Conservation (phyloP, 2,888 invertebrate genomes). For the Habroteleia sp. region DNA sequence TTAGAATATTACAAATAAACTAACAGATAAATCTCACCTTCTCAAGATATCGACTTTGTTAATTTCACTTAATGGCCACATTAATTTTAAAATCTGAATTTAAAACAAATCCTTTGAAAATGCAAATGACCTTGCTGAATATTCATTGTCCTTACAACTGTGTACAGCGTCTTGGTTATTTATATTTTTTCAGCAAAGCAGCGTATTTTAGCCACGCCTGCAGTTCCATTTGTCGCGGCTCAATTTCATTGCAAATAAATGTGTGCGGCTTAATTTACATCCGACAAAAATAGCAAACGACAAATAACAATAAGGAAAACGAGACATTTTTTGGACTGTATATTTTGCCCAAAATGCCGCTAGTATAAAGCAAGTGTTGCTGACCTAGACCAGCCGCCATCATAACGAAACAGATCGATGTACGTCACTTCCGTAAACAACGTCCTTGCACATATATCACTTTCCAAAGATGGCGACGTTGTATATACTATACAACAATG, state of each 20-base stretch:
- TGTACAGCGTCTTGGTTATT: slow-evolving; percentile 14
- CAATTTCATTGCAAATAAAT: slow-evolving; percentile 28
- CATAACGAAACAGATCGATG: slow-evolving; percentile 66
- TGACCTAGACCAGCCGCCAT: slow-evolving; percentile 61
- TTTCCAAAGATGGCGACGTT: slow-evolving; percentile 35
- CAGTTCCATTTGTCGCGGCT: background rate
- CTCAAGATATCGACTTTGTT: slow-evolving; percentile 2
- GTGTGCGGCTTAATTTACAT: slow-evolving; percentile 21
- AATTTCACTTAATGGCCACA: slow-evolving; percentile 14
- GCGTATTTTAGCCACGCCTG: slow-evolving; percentile 27
- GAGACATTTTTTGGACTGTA: slow-evolving; percentile 22
- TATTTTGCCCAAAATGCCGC: slow-evolving; percentile 17
- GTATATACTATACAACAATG: slow-evolving; percentile 24
- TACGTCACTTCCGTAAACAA: slow-evolving; percentile 72
- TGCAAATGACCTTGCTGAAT: slow-evolving; percentile 25
- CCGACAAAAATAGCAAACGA: slow-evolving; percentile 22
- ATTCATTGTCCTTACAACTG: slow-evolving; percentile 19
- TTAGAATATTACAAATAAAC: slow-evolving; percentile 18
- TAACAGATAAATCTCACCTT: too few relatives aligned
- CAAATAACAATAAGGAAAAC: slow-evolving; percentile 40
- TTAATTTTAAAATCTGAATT: slow-evolving; percentile 15
- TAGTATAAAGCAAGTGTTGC: slow-evolving; percentile 54
- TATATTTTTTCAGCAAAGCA: slow-evolving; percentile 17
- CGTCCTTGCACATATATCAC: slow-evolving; percentile 50
- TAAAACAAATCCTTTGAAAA: slow-evolving; percentile 11